Percentiles rank a stretch among this genome's conserved stretches.
These are phyloP conservation scores for Ostrea edulis DNA, from an alignment of 1,140 invertebrate genomes.

Conservation along the genomic window DNA sequence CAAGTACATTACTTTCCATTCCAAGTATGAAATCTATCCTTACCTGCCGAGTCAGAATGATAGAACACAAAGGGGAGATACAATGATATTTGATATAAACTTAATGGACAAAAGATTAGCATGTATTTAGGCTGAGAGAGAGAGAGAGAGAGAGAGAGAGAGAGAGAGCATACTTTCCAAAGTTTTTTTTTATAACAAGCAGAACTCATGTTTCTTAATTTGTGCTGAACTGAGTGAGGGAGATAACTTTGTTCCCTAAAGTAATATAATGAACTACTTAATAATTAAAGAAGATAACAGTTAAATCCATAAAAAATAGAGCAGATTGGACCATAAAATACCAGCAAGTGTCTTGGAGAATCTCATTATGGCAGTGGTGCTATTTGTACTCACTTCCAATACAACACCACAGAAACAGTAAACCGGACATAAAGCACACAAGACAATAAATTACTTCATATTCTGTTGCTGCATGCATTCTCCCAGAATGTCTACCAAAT, in stretches of 20 bases:
- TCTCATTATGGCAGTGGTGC: not conserved
- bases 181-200: too few relatives aligned
- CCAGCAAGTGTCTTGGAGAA: not conserved
- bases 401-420: slow-evolving; percentile 11
- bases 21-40: too few relatives aligned
- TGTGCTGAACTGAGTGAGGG: not conserved
- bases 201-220: too few relatives aligned
- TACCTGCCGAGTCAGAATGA: too few relatives aligned
- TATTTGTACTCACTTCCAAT: slow-evolving; percentile 20
- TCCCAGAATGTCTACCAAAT: slow-evolving; percentile 10
- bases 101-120: too few relatives aligned
- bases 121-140: too few relatives aligned
- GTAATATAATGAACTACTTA: slow-evolving; percentile 5
- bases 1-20: too few relatives aligned
- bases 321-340: not conserved
- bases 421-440: not conserved
- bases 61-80: too few relatives aligned
- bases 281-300: slow-evolving; percentile 39
- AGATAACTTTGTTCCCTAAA: not conserved
- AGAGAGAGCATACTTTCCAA: too few relatives aligned
- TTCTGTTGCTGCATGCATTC: not conserved
- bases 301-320: not conserved
- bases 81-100: too few relatives aligned
- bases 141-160: too few relatives aligned
- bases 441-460: slow-evolving; percentile 19